These are phyloP conservation scores for Calliopum simillimum DNA, from an alignment of 2,888 invertebrate genomes.

Conservation along the genomic window DNA sequence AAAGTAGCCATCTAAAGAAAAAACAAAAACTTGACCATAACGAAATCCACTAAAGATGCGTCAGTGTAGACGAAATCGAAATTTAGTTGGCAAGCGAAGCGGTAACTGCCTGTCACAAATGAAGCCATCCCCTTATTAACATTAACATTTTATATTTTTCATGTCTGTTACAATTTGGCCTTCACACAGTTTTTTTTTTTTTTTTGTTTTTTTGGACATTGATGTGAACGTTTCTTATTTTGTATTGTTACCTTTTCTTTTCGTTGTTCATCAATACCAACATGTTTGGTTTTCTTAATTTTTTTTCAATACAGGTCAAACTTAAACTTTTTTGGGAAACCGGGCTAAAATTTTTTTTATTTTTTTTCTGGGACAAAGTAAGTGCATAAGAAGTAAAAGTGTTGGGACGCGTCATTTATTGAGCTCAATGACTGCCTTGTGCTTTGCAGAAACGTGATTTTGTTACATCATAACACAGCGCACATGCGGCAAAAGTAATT, in stretches of 20 bases:
- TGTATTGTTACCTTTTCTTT: too few species aligned
- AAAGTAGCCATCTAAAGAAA: too few species aligned
- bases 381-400: background rate
- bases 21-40: too few species aligned
- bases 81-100: background rate
- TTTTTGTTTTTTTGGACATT: background rate
- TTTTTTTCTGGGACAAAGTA: background rate
- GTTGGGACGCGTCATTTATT: background rate
- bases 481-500: background rate
- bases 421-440: background rate
- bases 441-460: background rate
- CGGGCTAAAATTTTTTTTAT: background rate
- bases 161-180: conserved; percentile 16
- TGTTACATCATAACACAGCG: background rate
- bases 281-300: background rate
- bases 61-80: background rate
- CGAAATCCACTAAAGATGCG: too few species aligned
- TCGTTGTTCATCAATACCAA: background rate
- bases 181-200: conserved; percentile 11
- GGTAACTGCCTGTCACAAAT: background rate
- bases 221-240: too few species aligned
- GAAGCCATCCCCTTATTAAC: conserved; percentile 3
- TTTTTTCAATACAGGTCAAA: background rate
- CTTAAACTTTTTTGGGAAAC: conserved; percentile 7
- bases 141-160: background rate